Evolutionary conservation across 1,140 invertebrate genomes (phyloP).

Genomic region (Ridgeia piscesae): DNA sequence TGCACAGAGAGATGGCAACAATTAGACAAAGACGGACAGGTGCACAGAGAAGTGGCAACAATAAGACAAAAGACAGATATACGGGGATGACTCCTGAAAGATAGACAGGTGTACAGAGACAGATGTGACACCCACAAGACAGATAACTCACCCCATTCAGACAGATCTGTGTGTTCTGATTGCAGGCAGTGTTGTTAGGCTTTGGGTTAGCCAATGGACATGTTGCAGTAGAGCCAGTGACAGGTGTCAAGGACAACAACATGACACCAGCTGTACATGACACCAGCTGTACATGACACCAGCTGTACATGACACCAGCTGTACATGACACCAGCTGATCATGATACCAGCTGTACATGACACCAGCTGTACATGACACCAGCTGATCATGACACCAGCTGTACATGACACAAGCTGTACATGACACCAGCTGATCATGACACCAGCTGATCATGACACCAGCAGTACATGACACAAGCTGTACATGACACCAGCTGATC

Average conservation of each 20-base stretch:
- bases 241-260: not conserved
- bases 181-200: slow-evolving; percentile 72
- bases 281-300: not conserved
- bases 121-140: not conserved
- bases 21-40: too few species aligned
- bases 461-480: not conserved
- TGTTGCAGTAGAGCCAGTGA: slow-evolving; percentile 47
- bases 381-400: too few species aligned
- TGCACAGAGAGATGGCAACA: too few species aligned
- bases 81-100: too few species aligned
- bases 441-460: too few species aligned
- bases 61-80: too few species aligned
- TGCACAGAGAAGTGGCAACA: too few species aligned
- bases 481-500: too few species aligned
- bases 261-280: not conserved
- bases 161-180: slow-evolving; percentile 56
- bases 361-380: not conserved
- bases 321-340: too few species aligned
- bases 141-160: slow-evolving; percentile 6
- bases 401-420: not conserved
- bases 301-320: not conserved
- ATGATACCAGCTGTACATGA: too few species aligned
- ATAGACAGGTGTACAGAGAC: not conserved
- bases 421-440: too few species aligned
- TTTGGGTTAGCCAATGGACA: slow-evolving; percentile 82